Evolutionary conservation across 2,888 invertebrate genomes (phyloP).

Genomic region (Perithous albicinctus): DNA sequence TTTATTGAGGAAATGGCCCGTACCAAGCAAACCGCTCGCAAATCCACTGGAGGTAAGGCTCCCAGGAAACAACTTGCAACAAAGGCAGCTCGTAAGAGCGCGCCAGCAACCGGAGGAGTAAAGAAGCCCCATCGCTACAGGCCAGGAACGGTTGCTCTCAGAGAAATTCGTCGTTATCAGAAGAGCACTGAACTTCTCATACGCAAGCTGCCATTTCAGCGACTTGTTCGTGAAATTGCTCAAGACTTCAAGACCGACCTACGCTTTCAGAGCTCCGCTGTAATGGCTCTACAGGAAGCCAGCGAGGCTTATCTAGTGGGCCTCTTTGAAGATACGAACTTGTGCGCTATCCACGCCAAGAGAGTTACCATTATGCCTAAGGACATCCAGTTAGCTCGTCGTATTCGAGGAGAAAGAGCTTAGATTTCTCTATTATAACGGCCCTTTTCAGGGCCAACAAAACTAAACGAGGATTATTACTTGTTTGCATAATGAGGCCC

Average conservation of each 20-base stretch:
- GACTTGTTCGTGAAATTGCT: slow-evolving; percentile 12
- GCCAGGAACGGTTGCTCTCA: slow-evolving; percentile 1
- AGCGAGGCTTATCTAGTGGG: slow-evolving; percentile 2
- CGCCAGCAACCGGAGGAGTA: slow-evolving; percentile 3
- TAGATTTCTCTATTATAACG: not conserved
- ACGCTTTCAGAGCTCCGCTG: not conserved
- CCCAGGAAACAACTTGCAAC: slow-evolving; percentile 6
- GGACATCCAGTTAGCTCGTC: slow-evolving; percentile 7
- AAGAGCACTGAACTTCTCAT: slow-evolving; percentile 8
- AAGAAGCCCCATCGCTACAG: slow-evolving; percentile 8
- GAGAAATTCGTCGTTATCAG: slow-evolving; percentile 15
- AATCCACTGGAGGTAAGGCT: not conserved
- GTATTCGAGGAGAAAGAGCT: slow-evolving; percentile 10
- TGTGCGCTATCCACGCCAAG: slow-evolving; percentile 2
- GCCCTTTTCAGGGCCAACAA: slow-evolving; percentile 17
- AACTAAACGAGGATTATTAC: not conserved
- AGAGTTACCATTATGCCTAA: slow-evolving; percentile 6
- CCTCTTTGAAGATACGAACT: not conserved
- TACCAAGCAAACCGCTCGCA: slow-evolving; percentile 4
- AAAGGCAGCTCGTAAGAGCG: slow-evolving; percentile 7
- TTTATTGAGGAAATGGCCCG: not conserved
- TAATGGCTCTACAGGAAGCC: slow-evolving; percentile 4
- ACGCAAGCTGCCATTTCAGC: slow-evolving; percentile 6
- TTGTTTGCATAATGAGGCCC: not conserved
- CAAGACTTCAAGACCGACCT: slow-evolving; percentile 5